A percentile compares a stretch with the other conserved stretches of the same genome.
These are phyloP conservation scores for Leucopsar rothschildi DNA, from an alignment of 2,113 vertebrate species.

Conservation along the genomic window DNA sequence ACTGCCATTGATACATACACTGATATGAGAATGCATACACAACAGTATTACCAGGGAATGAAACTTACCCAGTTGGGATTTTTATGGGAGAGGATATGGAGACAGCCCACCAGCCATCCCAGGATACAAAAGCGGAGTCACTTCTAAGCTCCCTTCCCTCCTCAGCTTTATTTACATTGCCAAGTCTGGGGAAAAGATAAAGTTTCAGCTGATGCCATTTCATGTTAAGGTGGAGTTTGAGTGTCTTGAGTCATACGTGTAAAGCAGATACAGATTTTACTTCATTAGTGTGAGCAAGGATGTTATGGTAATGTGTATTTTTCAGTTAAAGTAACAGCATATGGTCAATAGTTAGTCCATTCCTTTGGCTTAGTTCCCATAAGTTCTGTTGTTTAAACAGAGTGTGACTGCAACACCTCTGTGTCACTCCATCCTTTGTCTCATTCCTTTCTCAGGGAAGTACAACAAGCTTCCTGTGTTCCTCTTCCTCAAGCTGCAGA, in stretches of 20 bases:
- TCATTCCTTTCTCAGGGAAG: not conserved
- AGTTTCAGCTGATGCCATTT: not conserved
- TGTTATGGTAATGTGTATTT: not conserved
- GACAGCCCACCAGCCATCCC: not conserved
- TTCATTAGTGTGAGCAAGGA: not conserved
- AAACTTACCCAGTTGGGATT: not conserved
- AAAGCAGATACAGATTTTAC: not conserved
- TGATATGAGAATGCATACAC: not conserved
- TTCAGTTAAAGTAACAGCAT: not conserved
- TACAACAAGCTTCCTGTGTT: not conserved
- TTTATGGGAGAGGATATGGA: not conserved
- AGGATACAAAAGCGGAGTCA: not conserved
- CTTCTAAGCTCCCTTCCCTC: not conserved
- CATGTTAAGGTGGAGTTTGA: not conserved
- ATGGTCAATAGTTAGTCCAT: not conserved
- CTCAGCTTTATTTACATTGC: not conserved
- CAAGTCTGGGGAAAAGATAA: not conserved
- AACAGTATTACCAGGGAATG: not conserved
- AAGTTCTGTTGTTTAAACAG: not conserved
- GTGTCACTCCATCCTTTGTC: not conserved
- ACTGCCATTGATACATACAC: not conserved
- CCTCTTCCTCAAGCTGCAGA: not conserved
- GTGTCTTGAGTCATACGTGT: not conserved
- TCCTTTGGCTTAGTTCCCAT: not conserved
- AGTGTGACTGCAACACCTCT: not conserved